A percentile compares a stretch with the other conserved stretches of the same genome.
These are phyloP conservation scores for Etheostoma spectabile DNA, from an alignment of 2,113 vertebrate species.

Conservation along the genomic window DNA sequence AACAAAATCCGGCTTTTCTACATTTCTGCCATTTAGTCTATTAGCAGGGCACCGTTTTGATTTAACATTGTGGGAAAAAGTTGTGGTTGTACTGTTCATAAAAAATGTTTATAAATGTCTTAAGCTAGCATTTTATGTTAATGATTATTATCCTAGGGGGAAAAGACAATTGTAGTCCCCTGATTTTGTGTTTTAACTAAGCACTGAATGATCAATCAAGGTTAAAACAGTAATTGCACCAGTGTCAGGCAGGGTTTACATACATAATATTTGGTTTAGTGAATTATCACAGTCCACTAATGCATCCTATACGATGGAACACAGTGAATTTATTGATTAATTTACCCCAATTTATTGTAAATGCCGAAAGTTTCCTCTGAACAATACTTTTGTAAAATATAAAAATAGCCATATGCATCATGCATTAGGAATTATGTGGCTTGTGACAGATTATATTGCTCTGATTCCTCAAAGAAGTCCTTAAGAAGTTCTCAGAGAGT, in stretches of 20 bases:
- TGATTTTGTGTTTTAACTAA: constrained; percentile 1
- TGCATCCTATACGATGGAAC: neutral
- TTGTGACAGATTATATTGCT: neutral
- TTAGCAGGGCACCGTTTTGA: neutral
- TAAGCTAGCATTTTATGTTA: neutral
- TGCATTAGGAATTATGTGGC: neutral
- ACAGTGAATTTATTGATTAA: neutral
- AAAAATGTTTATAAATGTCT: neutral
- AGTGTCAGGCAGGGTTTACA: constrained; percentile 12
- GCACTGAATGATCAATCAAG: constrained; percentile 29
- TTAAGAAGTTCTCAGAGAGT: constrained; percentile 2
- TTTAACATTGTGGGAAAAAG: neutral
- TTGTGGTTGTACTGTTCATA: neutral
- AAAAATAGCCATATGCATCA: constrained; percentile 5
- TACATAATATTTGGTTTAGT: constrained; percentile 27
- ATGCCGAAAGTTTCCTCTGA: constrained; percentile 6
- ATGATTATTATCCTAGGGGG: neutral
- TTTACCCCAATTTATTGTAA: neutral
- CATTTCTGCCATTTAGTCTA: constrained; percentile 4
- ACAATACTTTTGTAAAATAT: neutral
- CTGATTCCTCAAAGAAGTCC: neutral
- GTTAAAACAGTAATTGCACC: constrained; percentile 31
- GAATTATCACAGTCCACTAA: constrained; percentile 12
- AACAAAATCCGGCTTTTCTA: constrained; percentile 17
- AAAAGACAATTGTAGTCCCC: neutral